phyloP scores from a whole-genome alignment of 2,888 invertebrate species.

The Elegia similella region DNA sequence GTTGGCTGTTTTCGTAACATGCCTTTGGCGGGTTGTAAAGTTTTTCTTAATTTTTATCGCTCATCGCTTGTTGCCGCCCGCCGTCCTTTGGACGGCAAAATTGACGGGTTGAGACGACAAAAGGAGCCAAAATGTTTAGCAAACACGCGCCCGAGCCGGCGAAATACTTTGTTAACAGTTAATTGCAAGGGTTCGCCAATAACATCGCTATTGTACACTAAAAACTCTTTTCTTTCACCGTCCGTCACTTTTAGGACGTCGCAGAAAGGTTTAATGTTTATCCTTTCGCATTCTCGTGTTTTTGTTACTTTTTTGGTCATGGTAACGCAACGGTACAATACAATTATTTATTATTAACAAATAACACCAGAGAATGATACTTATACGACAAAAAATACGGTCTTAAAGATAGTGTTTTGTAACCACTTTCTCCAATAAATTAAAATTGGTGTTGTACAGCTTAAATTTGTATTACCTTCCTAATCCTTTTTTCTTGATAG shows the following conservation, averaged over 20 bases:
- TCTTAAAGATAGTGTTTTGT: too few species aligned
- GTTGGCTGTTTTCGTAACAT: constrained; percentile 49
- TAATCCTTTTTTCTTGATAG: too few species aligned
- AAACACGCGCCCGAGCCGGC: constrained; percentile 47
- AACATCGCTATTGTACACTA: constrained; percentile 50
- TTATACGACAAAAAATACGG: too few species aligned
- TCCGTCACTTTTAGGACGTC: constrained; percentile 47
- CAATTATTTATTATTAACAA: background rate
- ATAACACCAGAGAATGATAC: background rate
- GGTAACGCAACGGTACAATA: background rate
- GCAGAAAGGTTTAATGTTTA: constrained; percentile 45
- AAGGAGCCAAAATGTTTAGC: constrained; percentile 54
- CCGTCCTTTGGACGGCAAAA: constrained; percentile 46
- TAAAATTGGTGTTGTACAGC: too few species aligned
- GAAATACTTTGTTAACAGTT: constrained; percentile 58
- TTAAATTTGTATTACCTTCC: too few species aligned
- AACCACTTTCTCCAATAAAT: too few species aligned
- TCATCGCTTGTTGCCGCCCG: constrained; percentile 31
- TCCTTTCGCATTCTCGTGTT: constrained; percentile 22
- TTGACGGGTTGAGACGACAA: constrained; percentile 64
- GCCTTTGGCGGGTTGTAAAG: constrained; percentile 68
- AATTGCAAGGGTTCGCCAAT: constrained; percentile 73
- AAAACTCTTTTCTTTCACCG: constrained; percentile 49
- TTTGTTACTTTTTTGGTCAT: constrained; percentile 13
- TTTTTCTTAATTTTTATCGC: constrained; percentile 53